Percentiles rank a stretch among this genome's conserved stretches.
Evolutionary conservation across 2,113 vertebrate genomes (phyloP).

Genomic region (Malurus alboscapulatus): DNA sequence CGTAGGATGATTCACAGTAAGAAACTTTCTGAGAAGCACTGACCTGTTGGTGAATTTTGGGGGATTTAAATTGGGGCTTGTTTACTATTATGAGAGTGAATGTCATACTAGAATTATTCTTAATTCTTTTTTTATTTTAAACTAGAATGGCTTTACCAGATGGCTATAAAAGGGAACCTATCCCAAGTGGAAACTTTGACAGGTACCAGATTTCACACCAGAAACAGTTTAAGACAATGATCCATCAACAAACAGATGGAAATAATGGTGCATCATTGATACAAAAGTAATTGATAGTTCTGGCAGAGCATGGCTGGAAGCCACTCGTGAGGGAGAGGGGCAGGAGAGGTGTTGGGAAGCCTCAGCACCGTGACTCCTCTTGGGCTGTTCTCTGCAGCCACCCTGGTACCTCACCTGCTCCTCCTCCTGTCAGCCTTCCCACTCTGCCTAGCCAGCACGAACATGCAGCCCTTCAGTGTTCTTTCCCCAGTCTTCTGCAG

Average conservation of each 20-base stretch:
- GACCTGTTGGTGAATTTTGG: neutral
- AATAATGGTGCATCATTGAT: neutral
- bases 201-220: neutral
- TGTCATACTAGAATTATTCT: neutral
- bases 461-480: neutral
- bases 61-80: neutral
- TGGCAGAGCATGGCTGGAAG: neutral
- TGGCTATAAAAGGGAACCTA: neutral
- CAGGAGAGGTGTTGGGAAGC: neutral
- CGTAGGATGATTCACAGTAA: neutral
- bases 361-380: accelerated
- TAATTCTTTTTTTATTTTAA: neutral
- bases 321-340: accelerated
- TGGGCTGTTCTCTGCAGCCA: neutral
- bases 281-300: neutral
- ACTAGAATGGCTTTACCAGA: neutral
- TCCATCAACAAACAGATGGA: neutral
- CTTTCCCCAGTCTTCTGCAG: neutral
- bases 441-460: neutral
- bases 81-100: neutral
- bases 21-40: neutral
- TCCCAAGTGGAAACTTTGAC: neutral
- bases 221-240: neutral
- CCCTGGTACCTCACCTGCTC: neutral
- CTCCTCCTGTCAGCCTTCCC: neutral